These are phyloP conservation scores for Diabrotica balteata DNA, from an alignment of 2,888 invertebrate species.

Conservation along the genomic window DNA sequence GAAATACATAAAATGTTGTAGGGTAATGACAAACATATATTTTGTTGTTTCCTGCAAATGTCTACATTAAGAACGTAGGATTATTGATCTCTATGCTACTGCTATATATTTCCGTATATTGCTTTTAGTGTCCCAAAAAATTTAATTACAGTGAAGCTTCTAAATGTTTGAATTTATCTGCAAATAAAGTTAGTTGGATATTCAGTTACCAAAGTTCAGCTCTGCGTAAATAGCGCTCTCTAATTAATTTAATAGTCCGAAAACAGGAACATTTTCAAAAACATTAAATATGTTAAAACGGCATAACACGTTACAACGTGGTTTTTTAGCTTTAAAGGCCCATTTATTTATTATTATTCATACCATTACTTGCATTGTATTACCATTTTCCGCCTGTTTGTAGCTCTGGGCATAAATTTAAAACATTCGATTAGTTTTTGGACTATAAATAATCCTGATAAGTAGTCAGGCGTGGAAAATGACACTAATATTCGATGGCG, in stretches of 20 bases:
- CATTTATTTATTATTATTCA: constrained; percentile 32
- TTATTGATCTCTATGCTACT: too few relatives aligned
- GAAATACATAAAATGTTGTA: too few relatives aligned
- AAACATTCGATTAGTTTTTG: constrained; percentile 41
- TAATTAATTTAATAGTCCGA: background rate
- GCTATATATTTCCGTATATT: too few relatives aligned
- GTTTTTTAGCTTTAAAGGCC: constrained; percentile 9
- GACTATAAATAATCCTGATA: constrained; percentile 42
- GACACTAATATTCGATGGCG: constrained; percentile 43
- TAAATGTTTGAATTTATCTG: too few relatives aligned
- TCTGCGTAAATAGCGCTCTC: too few relatives aligned
- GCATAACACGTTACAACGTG: constrained; percentile 6
- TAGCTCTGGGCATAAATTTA: constrained; percentile 38
- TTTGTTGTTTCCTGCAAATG: too few relatives aligned
- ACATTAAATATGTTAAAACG: constrained; percentile 16
- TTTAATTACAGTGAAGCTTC: too few relatives aligned
- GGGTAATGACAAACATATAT: too few relatives aligned
- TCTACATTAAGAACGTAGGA: too few relatives aligned
- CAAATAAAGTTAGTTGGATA: too few relatives aligned
- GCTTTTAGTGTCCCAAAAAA: too few relatives aligned
- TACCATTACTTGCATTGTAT: constrained; percentile 33
- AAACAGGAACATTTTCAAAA: constrained; percentile 1
- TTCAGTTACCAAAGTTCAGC: too few relatives aligned
- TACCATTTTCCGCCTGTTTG: constrained; percentile 39
- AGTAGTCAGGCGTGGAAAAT: constrained; percentile 45